Conservation (phyloP, 35 echinoderm and acorn worm species). For the Heliocidaris tuberculata region DNA sequence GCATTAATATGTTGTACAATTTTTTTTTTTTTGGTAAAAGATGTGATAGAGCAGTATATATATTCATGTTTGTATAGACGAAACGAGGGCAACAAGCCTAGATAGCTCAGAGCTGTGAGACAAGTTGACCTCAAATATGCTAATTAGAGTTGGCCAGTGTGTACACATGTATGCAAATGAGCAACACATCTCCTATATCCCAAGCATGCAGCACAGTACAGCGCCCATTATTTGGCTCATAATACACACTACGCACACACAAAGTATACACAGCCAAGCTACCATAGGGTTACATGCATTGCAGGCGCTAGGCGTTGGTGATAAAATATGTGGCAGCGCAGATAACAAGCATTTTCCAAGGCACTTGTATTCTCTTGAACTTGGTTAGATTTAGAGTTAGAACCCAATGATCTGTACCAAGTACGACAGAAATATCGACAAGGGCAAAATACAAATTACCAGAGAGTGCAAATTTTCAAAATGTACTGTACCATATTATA, state of each 20-base stretch:
- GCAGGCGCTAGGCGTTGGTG: background rate
- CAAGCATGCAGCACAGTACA: constrained; percentile 29
- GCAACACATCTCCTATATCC: background rate
- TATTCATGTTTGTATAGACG: background rate
- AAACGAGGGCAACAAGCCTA: background rate
- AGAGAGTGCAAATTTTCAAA: too few relatives aligned
- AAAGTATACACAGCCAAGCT: constrained; percentile 15
- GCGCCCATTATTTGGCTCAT: background rate
- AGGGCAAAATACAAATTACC: too few relatives aligned
- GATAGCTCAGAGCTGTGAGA: background rate
- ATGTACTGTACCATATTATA: too few relatives aligned
- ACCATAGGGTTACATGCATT: background rate
- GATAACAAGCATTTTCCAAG: background rate
- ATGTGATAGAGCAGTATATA: background rate
- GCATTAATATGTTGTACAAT: too few relatives aligned
- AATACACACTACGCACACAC: constrained; percentile 30
- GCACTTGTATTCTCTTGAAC: background rate
- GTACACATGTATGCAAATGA: constrained; percentile 47
- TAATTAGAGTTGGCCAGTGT: constrained; percentile 16
- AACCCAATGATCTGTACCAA: background rate
- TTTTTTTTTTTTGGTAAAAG: too few relatives aligned
- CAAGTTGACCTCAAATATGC: constrained; percentile 45
- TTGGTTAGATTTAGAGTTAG: background rate
- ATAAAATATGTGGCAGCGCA: background rate
- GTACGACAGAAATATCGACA: too few relatives aligned